Evolutionary conservation across 2,797 vertebrate genomes (phyloP).

Genomic region (Trichosurus vulpecula): DNA sequence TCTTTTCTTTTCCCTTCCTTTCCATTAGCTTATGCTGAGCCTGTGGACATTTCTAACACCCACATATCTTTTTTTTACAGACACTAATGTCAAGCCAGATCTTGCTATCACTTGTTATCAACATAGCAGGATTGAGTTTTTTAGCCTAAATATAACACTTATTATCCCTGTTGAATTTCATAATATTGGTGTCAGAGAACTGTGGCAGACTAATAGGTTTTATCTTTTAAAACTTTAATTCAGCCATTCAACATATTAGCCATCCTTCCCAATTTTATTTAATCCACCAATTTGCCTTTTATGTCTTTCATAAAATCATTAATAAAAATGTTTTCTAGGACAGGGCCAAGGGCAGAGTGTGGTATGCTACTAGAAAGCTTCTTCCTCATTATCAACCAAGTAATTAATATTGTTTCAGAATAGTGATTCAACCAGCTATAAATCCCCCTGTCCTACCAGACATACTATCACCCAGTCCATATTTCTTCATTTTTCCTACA

Average conservation of each 20-base stretch:
- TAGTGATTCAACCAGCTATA: neutral
- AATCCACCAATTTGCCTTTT: neutral
- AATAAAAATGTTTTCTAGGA: neutral
- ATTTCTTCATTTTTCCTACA: neutral
- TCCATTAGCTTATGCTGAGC: neutral
- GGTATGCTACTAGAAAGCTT: neutral
- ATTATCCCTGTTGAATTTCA: neutral
- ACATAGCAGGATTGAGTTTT: neutral
- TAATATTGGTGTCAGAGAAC: neutral
- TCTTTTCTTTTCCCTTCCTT: neutral
- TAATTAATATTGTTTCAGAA: neutral
- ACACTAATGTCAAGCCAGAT: neutral
- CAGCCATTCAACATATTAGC: neutral
- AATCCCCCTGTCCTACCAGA: neutral
- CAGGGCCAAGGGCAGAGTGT: neutral
- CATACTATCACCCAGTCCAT: neutral
- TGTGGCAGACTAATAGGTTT: neutral
- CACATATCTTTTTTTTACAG: neutral
- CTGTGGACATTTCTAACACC: neutral
- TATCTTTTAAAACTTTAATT: neutral
- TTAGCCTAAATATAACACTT: neutral
- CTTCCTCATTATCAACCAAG: neutral
- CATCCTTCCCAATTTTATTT: neutral
- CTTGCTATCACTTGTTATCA: neutral
- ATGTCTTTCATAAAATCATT: neutral